These are phyloP conservation scores for Horisme vitalbata DNA, from an alignment of 2,888 invertebrate genomes.

Conservation along the genomic window DNA sequence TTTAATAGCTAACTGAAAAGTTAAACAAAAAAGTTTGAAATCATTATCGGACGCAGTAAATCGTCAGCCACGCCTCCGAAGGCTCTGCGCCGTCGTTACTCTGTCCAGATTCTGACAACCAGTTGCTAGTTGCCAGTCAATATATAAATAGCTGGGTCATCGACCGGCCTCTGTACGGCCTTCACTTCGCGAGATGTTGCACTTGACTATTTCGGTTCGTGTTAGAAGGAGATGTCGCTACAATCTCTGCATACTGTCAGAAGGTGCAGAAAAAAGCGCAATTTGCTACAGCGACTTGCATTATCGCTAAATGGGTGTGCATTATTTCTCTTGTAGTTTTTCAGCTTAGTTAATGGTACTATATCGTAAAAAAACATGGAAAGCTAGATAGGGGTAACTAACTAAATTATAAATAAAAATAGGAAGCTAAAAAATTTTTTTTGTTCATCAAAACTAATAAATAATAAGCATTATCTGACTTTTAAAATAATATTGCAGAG, in stretches of 20 bases:
- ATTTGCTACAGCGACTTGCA: slow-evolving; percentile 22
- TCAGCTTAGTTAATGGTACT: no score
- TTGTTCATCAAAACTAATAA: no score
- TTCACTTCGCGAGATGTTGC: slow-evolving; percentile 55
- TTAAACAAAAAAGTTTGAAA: slow-evolving; percentile 12
- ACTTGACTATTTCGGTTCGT: slow-evolving; percentile 44
- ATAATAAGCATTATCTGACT: no score
- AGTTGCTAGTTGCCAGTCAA: slow-evolving; percentile 44
- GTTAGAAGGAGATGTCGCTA: slow-evolving; percentile 24
- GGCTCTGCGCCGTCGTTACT: slow-evolving; percentile 41
- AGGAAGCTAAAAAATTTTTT: no score
- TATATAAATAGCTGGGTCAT: slow-evolving; percentile 77
- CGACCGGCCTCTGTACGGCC: slow-evolving; percentile 78
- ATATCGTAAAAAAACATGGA: no score
- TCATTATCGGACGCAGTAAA: slow-evolving; percentile 23
- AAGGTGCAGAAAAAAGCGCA: slow-evolving; percentile 12
- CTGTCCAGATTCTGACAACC: slow-evolving; percentile 39
- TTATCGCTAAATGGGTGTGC: slow-evolving; percentile 6
- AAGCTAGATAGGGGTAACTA: no score
- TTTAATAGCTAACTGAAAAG: not conserved
- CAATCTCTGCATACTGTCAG: slow-evolving; percentile 9
- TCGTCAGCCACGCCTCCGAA: slow-evolving; percentile 41
- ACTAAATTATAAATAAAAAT: no score
- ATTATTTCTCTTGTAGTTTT: slow-evolving; percentile 9
- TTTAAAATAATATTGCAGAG: no score